These are phyloP conservation scores for Chelonus formosanus DNA, from an alignment of 2,888 invertebrate genomes.

Conservation along the genomic window DNA sequence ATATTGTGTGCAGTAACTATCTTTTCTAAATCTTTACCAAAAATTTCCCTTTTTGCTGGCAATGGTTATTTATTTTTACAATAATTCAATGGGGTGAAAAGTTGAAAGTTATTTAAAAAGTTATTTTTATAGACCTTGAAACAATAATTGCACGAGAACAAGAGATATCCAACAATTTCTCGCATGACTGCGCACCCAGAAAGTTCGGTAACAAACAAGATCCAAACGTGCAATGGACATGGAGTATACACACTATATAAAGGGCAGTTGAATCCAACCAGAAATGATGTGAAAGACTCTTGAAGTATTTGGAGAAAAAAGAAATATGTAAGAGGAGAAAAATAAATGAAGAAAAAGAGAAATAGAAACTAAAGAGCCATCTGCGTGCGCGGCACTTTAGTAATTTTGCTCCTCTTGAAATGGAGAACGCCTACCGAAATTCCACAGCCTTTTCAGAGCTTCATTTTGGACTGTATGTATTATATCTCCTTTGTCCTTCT, in stretches of 20 bases:
- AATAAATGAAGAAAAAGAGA: conserved; percentile 35
- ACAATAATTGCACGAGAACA: conserved; percentile 4
- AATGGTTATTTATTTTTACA: no score
- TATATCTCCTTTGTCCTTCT: no score
- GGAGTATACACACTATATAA: background rate
- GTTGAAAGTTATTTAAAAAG: no score
- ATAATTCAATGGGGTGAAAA: no score
- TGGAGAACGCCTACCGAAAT: conserved; percentile 40
- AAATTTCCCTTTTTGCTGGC: no score
- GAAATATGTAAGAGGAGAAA: conserved; percentile 11
- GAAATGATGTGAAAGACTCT: conserved; percentile 18
- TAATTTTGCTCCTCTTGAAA: conserved; percentile 39
- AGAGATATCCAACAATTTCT: background rate
- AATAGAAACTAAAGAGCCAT: conserved; percentile 40
- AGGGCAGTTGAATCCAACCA: background rate
- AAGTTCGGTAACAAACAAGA: conserved; percentile 8
- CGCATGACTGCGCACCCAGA: conserved; percentile 10
- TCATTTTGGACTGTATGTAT: no score
- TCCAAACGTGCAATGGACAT: background rate
- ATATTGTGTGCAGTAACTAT: no score
- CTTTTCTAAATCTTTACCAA: no score
- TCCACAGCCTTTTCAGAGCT: conserved; percentile 22
- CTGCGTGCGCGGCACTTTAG: conserved; percentile 32
- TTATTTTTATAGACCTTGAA: no score
- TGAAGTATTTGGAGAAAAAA: background rate